Percentiles rank a stretch among this genome's conserved stretches.
Evolutionary conservation across 92 coral and sea anemone genomes (phyloP).

Genomic region (Parazoanthus swiftii): DNA sequence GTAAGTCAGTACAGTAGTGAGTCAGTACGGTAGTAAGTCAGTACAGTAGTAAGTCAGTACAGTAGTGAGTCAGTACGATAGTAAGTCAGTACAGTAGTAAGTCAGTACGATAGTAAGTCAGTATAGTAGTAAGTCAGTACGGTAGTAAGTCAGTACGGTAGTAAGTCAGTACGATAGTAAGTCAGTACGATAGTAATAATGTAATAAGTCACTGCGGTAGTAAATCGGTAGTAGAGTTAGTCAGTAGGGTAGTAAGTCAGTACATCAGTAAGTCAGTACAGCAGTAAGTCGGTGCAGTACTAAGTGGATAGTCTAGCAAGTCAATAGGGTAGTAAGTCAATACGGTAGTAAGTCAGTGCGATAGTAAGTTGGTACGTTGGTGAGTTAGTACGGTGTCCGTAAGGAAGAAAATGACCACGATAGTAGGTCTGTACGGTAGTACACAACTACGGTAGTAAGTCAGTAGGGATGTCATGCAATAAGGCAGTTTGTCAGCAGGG

Average conservation of each 20-base stretch:
- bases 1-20: neutral
- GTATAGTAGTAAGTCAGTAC: neutral
- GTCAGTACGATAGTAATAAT: too few relatives aligned
- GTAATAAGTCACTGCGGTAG: too few relatives aligned
- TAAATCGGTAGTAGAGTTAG: neutral
- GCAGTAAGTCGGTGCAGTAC: too few relatives aligned
- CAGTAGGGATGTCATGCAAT: too few relatives aligned
- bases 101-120: neutral
- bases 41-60: neutral
- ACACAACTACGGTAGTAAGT: too few relatives aligned
- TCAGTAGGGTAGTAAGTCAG: neutral
- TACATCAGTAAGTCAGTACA: neutral
- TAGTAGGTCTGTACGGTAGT: too few relatives aligned
- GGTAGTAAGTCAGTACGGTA: neutral
- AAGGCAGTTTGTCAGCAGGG: too few relatives aligned
- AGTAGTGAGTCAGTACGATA: neutral
- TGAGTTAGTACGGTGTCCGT: too few relatives aligned
- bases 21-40: neutral
- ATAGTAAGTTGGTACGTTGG: neutral
- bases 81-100: neutral
- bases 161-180: neutral
- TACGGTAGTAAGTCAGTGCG: neutral
- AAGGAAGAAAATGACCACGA: too few relatives aligned
- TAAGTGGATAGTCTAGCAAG: too few relatives aligned
- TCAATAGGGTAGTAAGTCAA: neutral